Evolutionary conservation across 2,797 vertebrate genomes (phyloP), one percentile per base, ranked within the genome.

Genomic region (Macropodus opercularis): DNA sequence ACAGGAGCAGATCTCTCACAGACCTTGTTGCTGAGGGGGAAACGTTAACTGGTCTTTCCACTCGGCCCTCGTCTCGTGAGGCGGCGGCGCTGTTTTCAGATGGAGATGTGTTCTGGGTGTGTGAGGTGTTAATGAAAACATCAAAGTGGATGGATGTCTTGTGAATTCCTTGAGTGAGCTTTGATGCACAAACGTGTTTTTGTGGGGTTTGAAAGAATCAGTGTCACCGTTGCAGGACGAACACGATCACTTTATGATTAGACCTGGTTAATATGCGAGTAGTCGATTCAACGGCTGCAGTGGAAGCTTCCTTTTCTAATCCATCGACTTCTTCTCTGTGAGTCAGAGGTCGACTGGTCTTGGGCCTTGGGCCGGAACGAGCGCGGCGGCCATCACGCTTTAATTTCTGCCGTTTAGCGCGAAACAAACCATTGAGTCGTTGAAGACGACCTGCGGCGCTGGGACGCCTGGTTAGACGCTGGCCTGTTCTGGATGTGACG

Each of bases 1-100:
- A 79, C 80, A 69, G 79, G 63, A 40, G 63, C 73, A 35, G 35
- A 63, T 44, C 66, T 40, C 59, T 36, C 55, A 9, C 62, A 0
- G 35, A 47, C 4, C 55, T 52, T 61, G 36, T 56, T 11, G 36
- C 63, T 61, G 38, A 55, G 49, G 68, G 48, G 70, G 26, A 14
- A 52, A 10, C 4, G 49, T 48, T 47, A 51, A 70, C 74, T 72
- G 14, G 42, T 26, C 41, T 54, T 23, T 50, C 51, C 54, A 42
- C 65, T 65, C 23, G 21, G 21, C 54, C 23, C 40, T 51, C 11
- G 18, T 29, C 11, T 35, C 11, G 0, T 5, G 18, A 23, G 32
- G 62, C 22, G 13, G 51, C 6, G 7, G 12, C 31, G 2, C 29
- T 3, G 9, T 1, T 61, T 60, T 72, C 34, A 57, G 43, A 53